Base-by-base conservation (phyloP, 2,888 invertebrate genomes). In the Tribolium freemani region DNA sequence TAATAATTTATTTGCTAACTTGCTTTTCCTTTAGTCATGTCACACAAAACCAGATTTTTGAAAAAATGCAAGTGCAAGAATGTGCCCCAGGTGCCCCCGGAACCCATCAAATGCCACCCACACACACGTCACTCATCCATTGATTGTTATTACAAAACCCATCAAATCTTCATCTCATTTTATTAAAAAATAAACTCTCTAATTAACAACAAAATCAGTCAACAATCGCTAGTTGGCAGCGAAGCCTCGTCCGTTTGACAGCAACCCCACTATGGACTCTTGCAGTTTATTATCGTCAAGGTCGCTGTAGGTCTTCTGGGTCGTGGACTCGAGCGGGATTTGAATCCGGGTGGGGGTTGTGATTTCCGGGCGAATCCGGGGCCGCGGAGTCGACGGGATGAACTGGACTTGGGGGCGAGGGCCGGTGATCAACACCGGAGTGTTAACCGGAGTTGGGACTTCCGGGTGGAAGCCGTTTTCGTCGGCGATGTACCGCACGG, bases 401-500 rank as follows among this genome's bases (percentile, higher is more conserved):
- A 48, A 67, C n/a, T 26, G 64, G 11, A 53, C 20, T 8, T 30
- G 48, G 16, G 53, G 13, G 2, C 6, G 11, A 21, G 61, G 61
- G 10, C 26, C 5, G 13, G 53, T 20, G 30, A 10, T 38, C 6
- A 10, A 44, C 11, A 26, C 16, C 10, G n/a, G 54, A 20, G 38
- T 26, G 8, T 6, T 48, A 1, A 48, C 30, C 9, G 26, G 21
- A 20, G 26, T 21, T 3, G 53, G 30, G 11, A 81, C 76, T 73
- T 76, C 80, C 8, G 82, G 82, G 73, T 80, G 82, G 63, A 80
- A 82, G 5, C 82, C 82, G 69, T 88, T 86, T 77, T 88, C 87
- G 76, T 88, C 88, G 68, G 89, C 88, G 31, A 87, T 80, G 80
- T 88, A 89, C 4, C 83, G 83, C 58, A 88, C 80, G 6, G 83